Evolutionary conservation across 2,797 vertebrate genomes (phyloP), one percentile per base, ranked within the genome.

Genomic region (Synanceia verrucosa): DNA sequence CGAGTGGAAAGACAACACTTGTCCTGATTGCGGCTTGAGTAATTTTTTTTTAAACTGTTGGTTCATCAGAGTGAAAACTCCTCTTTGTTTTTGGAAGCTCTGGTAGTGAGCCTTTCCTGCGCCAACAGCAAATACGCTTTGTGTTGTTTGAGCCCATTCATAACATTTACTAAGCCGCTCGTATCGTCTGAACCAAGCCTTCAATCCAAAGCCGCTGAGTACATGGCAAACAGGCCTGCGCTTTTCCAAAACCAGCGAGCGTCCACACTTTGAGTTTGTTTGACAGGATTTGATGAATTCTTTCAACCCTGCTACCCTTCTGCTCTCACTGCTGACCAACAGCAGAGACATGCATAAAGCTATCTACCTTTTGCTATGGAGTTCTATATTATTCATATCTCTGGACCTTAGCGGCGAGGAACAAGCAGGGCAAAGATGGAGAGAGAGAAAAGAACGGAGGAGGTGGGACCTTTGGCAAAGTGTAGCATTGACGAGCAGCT

Each of bases 351-450:
- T 4, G 18, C 34, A 59, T 10, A 36, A 44, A 29, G n/a, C 44
- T 58, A 33, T 58, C 39, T 57, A 9, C 47, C 41, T 18, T 34
- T 47, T 62, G 65, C 12, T 43, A 1, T 26, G 5, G 37, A 39
- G 9, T 60, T 82, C 77, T 70, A 63, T 78, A 82, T 81, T 84
- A 79, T 87, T 79, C 74, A 83, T 75, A 62, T 82, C 50, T 65
- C 52, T 41, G 29, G 69, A 70, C 70, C 39, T 78, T 70, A 78
- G 66, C 24, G 14, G 52, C 14, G 0, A 33, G 36, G 58, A 66
- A 52, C 39, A 43, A 65, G 76, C 6, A 0, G 65, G 33, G 55
- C 44, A 62, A 68, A 43, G 71, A 65, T 4, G 19, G 56, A 74
- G 70, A 61, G 67, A 70, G 77, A 67, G 50, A 29, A 52, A 43